Evolutionary conservation across 2,797 vertebrate genomes (phyloP).

Genomic region (Cryptoblepharus egeriae): DNA sequence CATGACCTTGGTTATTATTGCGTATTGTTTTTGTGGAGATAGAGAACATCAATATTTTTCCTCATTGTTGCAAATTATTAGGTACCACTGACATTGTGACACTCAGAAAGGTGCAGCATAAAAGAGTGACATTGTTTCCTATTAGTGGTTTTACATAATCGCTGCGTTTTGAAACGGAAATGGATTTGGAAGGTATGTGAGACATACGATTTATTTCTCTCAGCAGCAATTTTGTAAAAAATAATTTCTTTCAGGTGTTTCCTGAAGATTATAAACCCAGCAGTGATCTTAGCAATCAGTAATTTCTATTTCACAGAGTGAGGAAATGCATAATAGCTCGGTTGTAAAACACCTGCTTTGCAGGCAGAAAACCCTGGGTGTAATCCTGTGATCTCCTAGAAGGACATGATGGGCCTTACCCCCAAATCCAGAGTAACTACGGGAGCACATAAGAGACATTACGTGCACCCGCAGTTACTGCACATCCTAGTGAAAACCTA

Average conservation of each 20-base stretch:
- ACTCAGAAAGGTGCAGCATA: constrained; percentile 32
- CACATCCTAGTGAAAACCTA: too few relatives aligned
- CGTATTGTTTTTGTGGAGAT: background rate
- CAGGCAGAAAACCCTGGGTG: too few relatives aligned
- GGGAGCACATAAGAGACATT: too few relatives aligned
- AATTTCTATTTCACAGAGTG: background rate
- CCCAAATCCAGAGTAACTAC: too few relatives aligned
- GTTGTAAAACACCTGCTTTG: too few relatives aligned
- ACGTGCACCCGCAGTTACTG: too few relatives aligned
- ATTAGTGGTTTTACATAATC: constrained; percentile 1
- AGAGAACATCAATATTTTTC: background rate
- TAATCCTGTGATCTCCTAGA: too few relatives aligned
- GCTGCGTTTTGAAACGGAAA: constrained; percentile 44
- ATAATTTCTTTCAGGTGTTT: constrained; percentile 36
- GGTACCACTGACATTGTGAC: background rate
- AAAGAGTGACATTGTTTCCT: constrained; percentile 20
- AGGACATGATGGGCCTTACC: too few relatives aligned
- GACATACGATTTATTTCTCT: background rate
- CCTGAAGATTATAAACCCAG: constrained; percentile 32
- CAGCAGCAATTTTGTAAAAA: constrained; percentile 25
- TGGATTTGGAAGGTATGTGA: constrained; percentile 4
- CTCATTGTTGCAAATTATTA: background rate
- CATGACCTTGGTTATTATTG: background rate
- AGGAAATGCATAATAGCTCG: background rate
- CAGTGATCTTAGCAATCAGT: constrained; percentile 2